Evolutionary conservation across 2,113 vertebrate species (phyloP).

Genomic region (Xiphophorus hellerii): DNA sequence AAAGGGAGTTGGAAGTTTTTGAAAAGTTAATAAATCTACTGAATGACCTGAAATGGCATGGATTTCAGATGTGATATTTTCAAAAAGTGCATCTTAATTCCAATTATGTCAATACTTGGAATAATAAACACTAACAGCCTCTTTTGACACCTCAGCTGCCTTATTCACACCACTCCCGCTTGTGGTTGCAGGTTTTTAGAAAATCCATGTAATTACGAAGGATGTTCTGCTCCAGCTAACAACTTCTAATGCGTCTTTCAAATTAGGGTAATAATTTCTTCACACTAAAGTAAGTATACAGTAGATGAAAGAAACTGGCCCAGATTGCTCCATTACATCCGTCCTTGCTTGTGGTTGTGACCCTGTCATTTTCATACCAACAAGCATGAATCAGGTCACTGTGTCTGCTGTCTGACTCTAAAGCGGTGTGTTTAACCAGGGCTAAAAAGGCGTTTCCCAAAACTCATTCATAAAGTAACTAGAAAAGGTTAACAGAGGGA

Average conservation of each 20-base stretch:
- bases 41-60: background rate
- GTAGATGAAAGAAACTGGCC: constrained; percentile 59
- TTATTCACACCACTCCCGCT: constrained; percentile 10
- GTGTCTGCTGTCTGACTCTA: constrained; percentile 29
- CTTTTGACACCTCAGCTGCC: constrained; percentile 8
- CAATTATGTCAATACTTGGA: background rate
- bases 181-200: constrained; percentile 9
- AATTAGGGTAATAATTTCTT: constrained; percentile 37
- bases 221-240: constrained; percentile 33
- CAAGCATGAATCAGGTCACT: constrained; percentile 36
- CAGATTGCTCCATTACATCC: constrained; percentile 35
- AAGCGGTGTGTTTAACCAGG: constrained; percentile 13
- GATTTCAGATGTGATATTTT: background rate
- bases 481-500: background rate
- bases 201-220: constrained; percentile 45
- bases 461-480: background rate
- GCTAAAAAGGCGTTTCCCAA: background rate
- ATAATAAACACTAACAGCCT: background rate
- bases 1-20: background rate
- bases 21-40: background rate
- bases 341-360: constrained; percentile 24
- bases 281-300: constrained; percentile 49
- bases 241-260: constrained; percentile 45
- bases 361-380: constrained; percentile 62
- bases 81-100: background rate